Conservation (phyloP, 1,140 invertebrate species). For the Papilio machaon region DNA sequence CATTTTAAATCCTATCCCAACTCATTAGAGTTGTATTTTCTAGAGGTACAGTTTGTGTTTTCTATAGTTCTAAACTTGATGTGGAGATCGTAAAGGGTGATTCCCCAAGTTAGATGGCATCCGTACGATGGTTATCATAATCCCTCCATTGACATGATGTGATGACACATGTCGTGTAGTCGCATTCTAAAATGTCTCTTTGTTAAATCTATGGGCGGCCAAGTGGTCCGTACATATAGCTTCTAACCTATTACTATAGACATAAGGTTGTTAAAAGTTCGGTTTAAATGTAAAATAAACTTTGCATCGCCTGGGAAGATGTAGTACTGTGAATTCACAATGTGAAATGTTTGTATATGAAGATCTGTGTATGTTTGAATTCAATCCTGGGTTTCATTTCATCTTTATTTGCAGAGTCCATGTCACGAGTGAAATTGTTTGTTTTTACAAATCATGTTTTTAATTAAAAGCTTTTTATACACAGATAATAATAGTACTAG, state of each 20-base stretch:
- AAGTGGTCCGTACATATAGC: slow-evolving; percentile 27
- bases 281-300: slow-evolving; percentile 43
- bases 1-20: slow-evolving; percentile 42
- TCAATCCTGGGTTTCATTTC: slow-evolving; percentile 57
- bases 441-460: slow-evolving; percentile 42
- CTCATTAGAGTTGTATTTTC: slow-evolving; percentile 46
- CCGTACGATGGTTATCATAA: slow-evolving; percentile 81
- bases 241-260: slow-evolving; percentile 50
- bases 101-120: slow-evolving; percentile 78
- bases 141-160: slow-evolving; percentile 81
- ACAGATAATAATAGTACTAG: background rate
- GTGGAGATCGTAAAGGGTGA: slow-evolving; percentile 78
- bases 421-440: slow-evolving; percentile 57
- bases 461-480: slow-evolving; percentile 3
- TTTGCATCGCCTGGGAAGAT: slow-evolving; percentile 67
- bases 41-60: slow-evolving; percentile 40
- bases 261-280: slow-evolving; percentile 50
- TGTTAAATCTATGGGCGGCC: slow-evolving; percentile 55
- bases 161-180: slow-evolving; percentile 81
- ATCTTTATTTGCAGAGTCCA: slow-evolving; percentile 59
- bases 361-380: slow-evolving; percentile 63
- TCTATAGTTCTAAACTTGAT: slow-evolving; percentile 59
- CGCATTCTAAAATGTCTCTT: slow-evolving; percentile 76
- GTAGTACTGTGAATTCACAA: slow-evolving; percentile 72
- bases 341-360: slow-evolving; percentile 70